phyloP scores from a whole-genome alignment of 2,113 vertebrate genomes.

The Thalassoma bifasciatum region DNA sequence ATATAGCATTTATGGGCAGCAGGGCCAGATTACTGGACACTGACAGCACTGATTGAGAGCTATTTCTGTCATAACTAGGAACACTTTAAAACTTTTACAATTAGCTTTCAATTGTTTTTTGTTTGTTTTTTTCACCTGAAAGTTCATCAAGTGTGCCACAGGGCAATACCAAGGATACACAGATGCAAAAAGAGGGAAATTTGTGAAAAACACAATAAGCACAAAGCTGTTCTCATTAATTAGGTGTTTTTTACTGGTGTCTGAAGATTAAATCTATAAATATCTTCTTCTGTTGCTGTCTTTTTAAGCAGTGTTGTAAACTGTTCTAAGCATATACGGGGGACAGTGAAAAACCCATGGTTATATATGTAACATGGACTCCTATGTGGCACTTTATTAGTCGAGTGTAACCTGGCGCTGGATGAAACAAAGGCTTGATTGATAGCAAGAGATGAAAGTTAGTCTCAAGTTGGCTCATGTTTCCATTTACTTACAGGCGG shows the following conservation, averaged over 20 bases:
- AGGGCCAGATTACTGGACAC: constrained; percentile 23
- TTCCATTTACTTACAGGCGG: too few relatives aligned
- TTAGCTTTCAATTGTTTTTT: too few relatives aligned
- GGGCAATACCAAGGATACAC: too few relatives aligned
- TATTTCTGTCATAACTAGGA: background rate
- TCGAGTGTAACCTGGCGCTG: background rate
- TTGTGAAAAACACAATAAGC: too few relatives aligned
- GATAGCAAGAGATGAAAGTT: constrained; percentile 1
- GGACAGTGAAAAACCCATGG: background rate
- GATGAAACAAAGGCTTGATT: constrained; percentile 1
- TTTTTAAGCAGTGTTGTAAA: background rate
- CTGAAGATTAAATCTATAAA: too few relatives aligned
- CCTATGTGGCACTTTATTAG: background rate
- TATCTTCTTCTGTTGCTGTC: too few relatives aligned
- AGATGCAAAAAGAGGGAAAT: too few relatives aligned
- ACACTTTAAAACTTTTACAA: too few relatives aligned
- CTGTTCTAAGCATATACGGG: background rate
- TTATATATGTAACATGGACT: background rate
- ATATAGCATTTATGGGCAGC: constrained; percentile 33
- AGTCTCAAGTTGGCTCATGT: background rate
- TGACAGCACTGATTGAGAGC: background rate
- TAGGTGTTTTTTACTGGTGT: too few relatives aligned
- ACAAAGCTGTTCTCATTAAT: too few relatives aligned
- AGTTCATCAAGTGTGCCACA: too few relatives aligned
- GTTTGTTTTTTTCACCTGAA: too few relatives aligned